phyloP scores from a whole-genome alignment of 1,140 invertebrate species.

The Ectropis grisescens region DNA sequence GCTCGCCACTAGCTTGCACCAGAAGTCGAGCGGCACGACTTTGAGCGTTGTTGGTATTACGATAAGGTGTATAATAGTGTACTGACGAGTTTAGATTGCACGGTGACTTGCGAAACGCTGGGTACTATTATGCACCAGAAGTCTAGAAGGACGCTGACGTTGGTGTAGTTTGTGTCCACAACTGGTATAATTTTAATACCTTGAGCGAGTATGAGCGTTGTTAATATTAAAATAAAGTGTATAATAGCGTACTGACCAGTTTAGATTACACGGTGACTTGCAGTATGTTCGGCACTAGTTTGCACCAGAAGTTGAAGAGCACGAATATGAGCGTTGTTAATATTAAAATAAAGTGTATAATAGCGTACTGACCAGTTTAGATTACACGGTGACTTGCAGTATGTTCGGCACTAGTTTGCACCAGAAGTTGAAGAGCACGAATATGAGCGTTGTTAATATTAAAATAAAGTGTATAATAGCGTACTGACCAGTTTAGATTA shows the following conservation, averaged over 20 bases:
- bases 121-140: slow-evolving; percentile 99
- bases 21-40: no score
- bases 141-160: slow-evolving; percentile 91
- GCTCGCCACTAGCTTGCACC: no score
- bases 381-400: slow-evolving; percentile 93
- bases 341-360: no score
- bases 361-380: slow-evolving; percentile 89
- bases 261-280: slow-evolving; percentile 95
- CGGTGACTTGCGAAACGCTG: slow-evolving; percentile 92
- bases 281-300: slow-evolving; percentile 95
- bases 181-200: slow-evolving; percentile 89
- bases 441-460: slow-evolving; percentile 81
- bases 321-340: background rate
- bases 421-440: slow-evolving; percentile 98
- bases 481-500: no score
- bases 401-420: slow-evolving; percentile 96
- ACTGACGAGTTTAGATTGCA: slow-evolving; percentile 95
- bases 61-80: no score
- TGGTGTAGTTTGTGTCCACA: slow-evolving; percentile 78
- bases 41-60: no score
- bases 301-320: slow-evolving; percentile 98
- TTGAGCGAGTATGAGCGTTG: no score
- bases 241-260: no score
- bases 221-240: no score
- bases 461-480: no score